phyloP scores from a whole-genome alignment of 1,140 invertebrate genomes.

The Cyrtorhinus lividipennis region DNA sequence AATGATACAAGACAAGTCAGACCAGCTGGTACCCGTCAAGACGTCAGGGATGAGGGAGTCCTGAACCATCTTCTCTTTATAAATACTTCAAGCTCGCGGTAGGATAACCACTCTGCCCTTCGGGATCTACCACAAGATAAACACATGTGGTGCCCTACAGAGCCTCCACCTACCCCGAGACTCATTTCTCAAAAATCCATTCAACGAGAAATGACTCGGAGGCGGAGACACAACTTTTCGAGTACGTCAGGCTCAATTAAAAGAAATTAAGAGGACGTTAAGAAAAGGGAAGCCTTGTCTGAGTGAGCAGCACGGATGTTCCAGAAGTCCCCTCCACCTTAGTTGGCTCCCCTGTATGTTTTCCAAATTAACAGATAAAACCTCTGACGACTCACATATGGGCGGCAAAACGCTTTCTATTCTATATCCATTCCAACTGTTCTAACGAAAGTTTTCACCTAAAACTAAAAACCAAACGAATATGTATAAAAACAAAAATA shows the following conservation, averaged over 20 bases:
- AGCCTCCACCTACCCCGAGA: background rate
- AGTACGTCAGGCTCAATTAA: background rate
- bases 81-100: background rate
- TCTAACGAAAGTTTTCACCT: no score
- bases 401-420: no score
- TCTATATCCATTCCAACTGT: no score
- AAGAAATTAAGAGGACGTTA: background rate
- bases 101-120: background rate
- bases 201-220: background rate
- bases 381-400: no score
- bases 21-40: background rate
- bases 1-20: background rate
- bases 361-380: no score
- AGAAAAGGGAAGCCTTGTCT: background rate
- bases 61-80: background rate
- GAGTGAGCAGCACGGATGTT: no score
- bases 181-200: background rate
- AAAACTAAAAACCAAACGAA: no score
- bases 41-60: no score
- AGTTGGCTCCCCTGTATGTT: no score
- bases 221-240: background rate
- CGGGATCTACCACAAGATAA: background rate
- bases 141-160: background rate
- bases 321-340: no score
- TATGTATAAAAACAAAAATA: no score